Conservation (phyloP, 2,797 vertebrate species). For the Natrix natrix region DNA sequence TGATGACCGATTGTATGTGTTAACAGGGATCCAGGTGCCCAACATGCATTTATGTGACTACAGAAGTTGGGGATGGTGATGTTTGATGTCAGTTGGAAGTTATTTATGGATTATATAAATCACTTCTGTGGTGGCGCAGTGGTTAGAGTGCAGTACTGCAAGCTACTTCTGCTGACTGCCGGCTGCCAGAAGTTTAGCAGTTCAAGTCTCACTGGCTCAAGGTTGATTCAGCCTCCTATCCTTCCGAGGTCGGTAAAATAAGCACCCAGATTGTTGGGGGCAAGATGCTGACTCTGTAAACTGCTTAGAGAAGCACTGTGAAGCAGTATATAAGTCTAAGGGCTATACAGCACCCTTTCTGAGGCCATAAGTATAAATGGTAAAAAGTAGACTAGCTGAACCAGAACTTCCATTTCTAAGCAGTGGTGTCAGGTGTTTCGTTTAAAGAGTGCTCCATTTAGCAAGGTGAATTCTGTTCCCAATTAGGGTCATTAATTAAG, state of each 20-base stretch:
- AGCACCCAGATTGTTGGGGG: too few relatives aligned
- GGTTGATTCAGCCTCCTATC: too few relatives aligned
- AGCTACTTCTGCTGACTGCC: too few relatives aligned
- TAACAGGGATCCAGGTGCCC: background rate
- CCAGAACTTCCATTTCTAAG: background rate
- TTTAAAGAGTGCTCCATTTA: background rate
- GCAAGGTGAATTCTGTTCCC: background rate
- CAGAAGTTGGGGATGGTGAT: background rate
- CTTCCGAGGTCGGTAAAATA: too few relatives aligned
- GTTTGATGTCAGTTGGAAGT: background rate
- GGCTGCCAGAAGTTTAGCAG: too few relatives aligned
- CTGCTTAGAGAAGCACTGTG: too few relatives aligned
- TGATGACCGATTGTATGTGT: background rate
- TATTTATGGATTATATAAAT: background rate
- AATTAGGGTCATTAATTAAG: background rate
- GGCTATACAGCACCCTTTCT: background rate
- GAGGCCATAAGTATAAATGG: background rate
- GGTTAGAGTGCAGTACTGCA: too few relatives aligned
- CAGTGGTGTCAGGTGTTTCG: background rate
- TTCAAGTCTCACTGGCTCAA: too few relatives aligned
- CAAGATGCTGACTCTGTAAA: too few relatives aligned
- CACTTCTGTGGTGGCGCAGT: too few relatives aligned
- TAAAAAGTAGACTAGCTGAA: background rate
- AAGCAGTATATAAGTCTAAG: too few relatives aligned
- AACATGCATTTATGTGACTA: background rate